A percentile compares a stretch with the other conserved stretches of the same genome.
These are phyloP conservation scores for Arctia plantaginis DNA, from an alignment of 2,888 invertebrate species.

Conservation along the genomic window DNA sequence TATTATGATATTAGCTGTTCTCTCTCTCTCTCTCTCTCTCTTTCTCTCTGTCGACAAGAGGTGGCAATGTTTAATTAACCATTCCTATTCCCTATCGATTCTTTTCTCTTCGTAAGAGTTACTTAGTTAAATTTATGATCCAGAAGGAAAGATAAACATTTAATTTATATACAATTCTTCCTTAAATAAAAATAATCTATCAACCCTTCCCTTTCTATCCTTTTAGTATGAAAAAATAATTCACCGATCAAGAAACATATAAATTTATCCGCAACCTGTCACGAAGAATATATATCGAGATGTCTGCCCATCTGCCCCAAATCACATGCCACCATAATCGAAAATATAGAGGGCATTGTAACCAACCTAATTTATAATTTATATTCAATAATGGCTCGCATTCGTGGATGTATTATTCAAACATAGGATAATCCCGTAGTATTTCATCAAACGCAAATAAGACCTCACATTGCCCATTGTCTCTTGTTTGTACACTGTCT, in stretches of 20 bases:
- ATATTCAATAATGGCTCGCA: slow-evolving; percentile 21
- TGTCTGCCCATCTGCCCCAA: slow-evolving; percentile 21
- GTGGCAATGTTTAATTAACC: too few relatives aligned
- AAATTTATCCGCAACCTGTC: slow-evolving; percentile 22
- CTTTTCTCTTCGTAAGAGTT: too few relatives aligned
- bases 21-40: too few relatives aligned
- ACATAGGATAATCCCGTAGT: slow-evolving; percentile 29
- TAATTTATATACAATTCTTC: background rate
- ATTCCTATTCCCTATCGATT: too few relatives aligned
- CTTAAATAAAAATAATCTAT: background rate
- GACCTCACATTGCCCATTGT: slow-evolving; percentile 54
- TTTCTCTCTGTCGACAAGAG: too few relatives aligned
- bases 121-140: too few relatives aligned
- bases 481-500: slow-evolving; percentile 50
- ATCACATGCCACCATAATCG: slow-evolving; percentile 21
- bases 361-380: slow-evolving; percentile 24
- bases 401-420: slow-evolving; percentile 25
- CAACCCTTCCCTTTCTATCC: background rate
- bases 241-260: slow-evolving; percentile 15
- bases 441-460: slow-evolving; percentile 57
- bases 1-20: too few relatives aligned
- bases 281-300: slow-evolving; percentile 14
- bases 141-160: background rate
- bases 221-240: slow-evolving; percentile 8
- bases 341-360: slow-evolving; percentile 20